Base-by-base conservation (phyloP, 2,888 invertebrate species). In the Phorcus lineatus region DNA sequence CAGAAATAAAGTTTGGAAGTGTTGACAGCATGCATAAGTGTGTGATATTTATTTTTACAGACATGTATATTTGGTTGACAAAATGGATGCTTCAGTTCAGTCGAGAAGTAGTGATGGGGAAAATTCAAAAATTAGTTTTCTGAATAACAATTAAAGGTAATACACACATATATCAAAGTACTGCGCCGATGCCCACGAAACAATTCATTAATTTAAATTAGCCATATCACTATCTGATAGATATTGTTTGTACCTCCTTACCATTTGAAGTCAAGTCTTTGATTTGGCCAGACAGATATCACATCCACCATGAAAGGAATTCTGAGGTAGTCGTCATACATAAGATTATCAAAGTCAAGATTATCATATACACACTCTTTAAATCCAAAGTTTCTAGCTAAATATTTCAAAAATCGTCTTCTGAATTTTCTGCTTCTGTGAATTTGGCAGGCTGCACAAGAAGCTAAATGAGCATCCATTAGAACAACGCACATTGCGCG, bases 401-500 rank as follows among this genome's bases (percentile, higher is more conserved):
- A 54, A 76, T 80, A 86, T 24, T 81, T 82, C 9, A 87, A 66
- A 82, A 89, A 88, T 24, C 85, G 81, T 74, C 80, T 80, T 57
- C 90, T 82, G 80, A 89, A 90, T n/a, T 40, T 84, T 36, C 77
- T 77, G 11, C 87, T 88, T 24, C 77, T 47, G 22, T 77, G 75
- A 17, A 87, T 24, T 75, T 87, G 87, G 53, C 76, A 70, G 17
- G 83, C 80, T 11, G 87, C 78, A 82, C 85, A 87, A 52, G 85
- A 85, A 1, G 89, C 90, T n/a, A 89, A 55, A 81, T 89, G 88
- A 16, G 88, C 87, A 52, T 88, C 87, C 40, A 85, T 28, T 2
- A 76, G 24, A 13, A 85, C 54, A 11, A 80, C 83, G 74, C 82
- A 83, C n/a, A 78, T 66, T 53, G 74, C 24, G 11, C 52, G 11